A percentile compares a stretch with the other conserved stretches of the same genome.
These are phyloP conservation scores for Callochromis pleurospilus DNA, from an alignment of 2,113 vertebrate species.

Conservation along the genomic window DNA sequence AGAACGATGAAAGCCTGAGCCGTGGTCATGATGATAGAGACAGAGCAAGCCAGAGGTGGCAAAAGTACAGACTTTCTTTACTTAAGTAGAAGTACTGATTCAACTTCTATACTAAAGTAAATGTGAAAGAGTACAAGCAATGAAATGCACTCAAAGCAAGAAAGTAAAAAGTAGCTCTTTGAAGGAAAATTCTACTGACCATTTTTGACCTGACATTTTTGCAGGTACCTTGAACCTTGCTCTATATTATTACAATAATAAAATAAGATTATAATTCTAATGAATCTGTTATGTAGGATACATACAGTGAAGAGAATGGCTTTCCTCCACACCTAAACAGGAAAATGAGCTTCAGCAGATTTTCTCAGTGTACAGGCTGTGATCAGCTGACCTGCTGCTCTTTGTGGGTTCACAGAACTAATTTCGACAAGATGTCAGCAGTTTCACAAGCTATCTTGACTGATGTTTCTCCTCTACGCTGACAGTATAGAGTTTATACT, in stretches of 20 bases:
- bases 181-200: background rate
- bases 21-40: background rate
- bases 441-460: background rate
- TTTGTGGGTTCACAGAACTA: background rate
- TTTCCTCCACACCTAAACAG: background rate
- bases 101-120: background rate
- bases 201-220: background rate
- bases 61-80: background rate
- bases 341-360: background rate
- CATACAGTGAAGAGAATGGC: background rate
- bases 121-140: background rate
- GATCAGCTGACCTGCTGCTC: background rate
- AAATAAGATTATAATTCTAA: background rate
- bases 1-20: conserved; percentile 23
- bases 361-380: background rate
- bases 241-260: background rate
- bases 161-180: background rate
- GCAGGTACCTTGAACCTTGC: background rate
- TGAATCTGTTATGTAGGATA: background rate
- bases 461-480: background rate
- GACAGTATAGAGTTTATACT: background rate
- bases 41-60: background rate
- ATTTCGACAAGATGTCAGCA: background rate
- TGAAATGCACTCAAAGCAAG: background rate
- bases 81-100: background rate